Conservation (phyloP, 2,888 invertebrate species). For the Nipponacmea schrenckii region DNA sequence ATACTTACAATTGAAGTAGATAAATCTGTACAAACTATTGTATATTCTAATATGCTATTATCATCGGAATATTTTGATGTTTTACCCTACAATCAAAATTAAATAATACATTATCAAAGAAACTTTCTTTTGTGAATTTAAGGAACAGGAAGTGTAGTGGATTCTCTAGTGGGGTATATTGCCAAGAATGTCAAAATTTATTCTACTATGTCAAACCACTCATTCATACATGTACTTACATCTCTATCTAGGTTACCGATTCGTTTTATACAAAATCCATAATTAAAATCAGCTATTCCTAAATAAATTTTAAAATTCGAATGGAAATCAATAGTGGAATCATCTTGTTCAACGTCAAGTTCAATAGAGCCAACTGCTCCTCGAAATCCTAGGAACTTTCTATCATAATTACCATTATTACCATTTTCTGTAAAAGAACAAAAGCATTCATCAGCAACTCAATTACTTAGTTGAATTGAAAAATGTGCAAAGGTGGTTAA, state of each 20-base stretch:
- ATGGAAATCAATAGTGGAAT: background rate
- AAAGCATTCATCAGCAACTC: no score
- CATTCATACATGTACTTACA: background rate
- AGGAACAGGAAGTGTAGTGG: no score
- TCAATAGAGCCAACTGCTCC: background rate
- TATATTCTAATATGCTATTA: slow-evolving; percentile 4
- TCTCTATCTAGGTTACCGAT: background rate
- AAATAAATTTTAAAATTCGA: slow-evolving; percentile 1
- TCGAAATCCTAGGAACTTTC: background rate
- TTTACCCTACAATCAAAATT: background rate
- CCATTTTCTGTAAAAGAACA: background rate
- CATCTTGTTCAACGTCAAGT: background rate
- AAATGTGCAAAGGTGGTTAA: no score
- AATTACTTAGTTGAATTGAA: no score
- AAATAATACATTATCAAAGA: no score
- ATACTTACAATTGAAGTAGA: background rate
- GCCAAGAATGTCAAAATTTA: no score
- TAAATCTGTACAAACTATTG: background rate
- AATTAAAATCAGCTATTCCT: slow-evolving; percentile 8
- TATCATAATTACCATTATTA: slow-evolving; percentile 3
- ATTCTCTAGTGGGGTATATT: no score
- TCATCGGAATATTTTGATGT: slow-evolving; percentile 6
- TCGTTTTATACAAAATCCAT: background rate
- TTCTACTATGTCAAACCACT: no score
- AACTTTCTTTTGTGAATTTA: no score